These are phyloP conservation scores for Oriolus oriolus DNA, from an alignment of 2,113 vertebrate species.

Conservation along the genomic window DNA sequence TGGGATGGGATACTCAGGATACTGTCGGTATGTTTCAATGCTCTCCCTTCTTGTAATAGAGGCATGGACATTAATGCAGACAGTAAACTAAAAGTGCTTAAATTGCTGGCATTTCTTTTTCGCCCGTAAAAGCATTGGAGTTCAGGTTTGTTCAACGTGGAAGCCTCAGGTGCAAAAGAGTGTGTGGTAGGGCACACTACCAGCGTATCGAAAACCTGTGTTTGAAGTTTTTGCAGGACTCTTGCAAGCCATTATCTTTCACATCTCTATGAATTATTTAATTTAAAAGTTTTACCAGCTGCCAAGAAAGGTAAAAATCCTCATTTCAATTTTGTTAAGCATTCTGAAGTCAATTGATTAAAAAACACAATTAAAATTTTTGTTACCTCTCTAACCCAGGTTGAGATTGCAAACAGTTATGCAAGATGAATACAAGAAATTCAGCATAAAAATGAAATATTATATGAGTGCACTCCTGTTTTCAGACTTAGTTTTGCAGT, in stretches of 20 bases:
- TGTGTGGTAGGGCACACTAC: too few species aligned
- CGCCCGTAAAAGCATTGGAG: not conserved
- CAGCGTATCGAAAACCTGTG: not conserved
- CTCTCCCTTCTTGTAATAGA: not conserved
- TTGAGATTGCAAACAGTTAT: not conserved
- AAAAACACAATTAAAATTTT: not conserved
- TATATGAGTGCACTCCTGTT: not conserved
- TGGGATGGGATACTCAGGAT: constrained; percentile 78
- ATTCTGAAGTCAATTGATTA: not conserved
- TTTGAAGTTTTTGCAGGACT: not conserved
- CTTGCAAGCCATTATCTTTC: not conserved
- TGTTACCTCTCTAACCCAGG: not conserved
- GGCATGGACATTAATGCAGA: not conserved
- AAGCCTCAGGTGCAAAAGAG: not conserved
- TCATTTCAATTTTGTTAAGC: not conserved
- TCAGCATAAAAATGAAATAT: not conserved
- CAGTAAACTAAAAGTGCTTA: not conserved
- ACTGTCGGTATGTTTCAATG: constrained; percentile 77
- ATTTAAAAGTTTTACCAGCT: not conserved
- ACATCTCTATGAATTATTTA: not conserved
- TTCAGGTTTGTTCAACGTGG: not conserved
- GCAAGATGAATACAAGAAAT: not conserved
- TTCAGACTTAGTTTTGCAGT: not conserved
- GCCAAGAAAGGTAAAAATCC: not conserved
- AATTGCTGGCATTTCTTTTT: not conserved